Evolutionary conservation across 2,797 vertebrate genomes (phyloP), one percentile per base, ranked within the genome.

Genomic region (Poecilia gillii): DNA sequence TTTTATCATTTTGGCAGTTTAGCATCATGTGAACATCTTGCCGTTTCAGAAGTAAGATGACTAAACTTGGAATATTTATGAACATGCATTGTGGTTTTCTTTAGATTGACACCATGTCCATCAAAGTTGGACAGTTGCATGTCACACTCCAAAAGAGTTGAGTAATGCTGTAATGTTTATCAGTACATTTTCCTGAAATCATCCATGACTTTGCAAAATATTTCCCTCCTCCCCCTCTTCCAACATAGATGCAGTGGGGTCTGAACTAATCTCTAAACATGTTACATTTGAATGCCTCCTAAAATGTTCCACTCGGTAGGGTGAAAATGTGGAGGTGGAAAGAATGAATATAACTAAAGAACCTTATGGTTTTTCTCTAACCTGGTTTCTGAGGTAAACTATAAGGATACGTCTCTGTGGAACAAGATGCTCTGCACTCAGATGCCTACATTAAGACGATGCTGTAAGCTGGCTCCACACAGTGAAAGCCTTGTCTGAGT

Each of bases 381-480:
- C 75, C 78, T 87, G 83, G 75, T 87, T 87, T 89, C 75, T 91
- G 74, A 87, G 3, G 51, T 87, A 86, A 89, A 84, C 55, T 70
- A 72, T 77, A 87, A 84, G 84, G 78, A 64, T 73, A 57, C 77
- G 81, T 88, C 91, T 92, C 88, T 51, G 49, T 88, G 88, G 91
- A 84, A 85, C 76, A 75, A 84, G 86, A 88, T 81, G 86, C 85
- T 91, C 84, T 1, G 39, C 78, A 80, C 85, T 91, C 79, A 84
- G 85, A 91, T 92, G 87, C 80, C 84, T 87, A 79, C 85, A 81
- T 88, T 81, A 83, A 83, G 77, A 88, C 85, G 72, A 78, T 79
- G 82, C 90, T 92, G 89, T 88, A 89, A 85, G 89, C 86, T 91
- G 85, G 82, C 90, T 86, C 83, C 89, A 84, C 87, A 84, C 80